Base-by-base conservation (phyloP, 2,113 vertebrate species). In the Pleuronectes platessa region DNA sequence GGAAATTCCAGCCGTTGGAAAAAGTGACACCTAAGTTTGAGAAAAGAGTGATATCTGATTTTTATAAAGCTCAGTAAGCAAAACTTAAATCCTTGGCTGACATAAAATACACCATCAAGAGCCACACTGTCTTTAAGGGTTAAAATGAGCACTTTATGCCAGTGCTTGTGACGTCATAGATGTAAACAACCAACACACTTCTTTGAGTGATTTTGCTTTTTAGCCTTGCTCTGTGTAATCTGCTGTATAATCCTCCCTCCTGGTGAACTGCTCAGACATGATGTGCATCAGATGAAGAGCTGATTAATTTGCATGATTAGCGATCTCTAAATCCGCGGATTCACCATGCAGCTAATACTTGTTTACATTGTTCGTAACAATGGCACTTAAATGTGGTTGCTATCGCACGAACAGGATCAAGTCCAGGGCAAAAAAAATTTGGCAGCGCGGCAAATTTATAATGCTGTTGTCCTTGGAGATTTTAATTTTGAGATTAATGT, bases 251-350 rank as follows among this genome's bases (percentile, higher is more conserved):
- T 92, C 92, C 90, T 68, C 65, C 78, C 76, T 90, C 76, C 40
- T 65, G 80, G 68, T 70, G 51, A 79, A 86, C 81, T 70, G 79
- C 78, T 89, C 89, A 89, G 91, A 88, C 87, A 70, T 88, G 84
- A 81, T 53, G 80, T 88, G 78, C 85, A 89, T 91, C 82, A 88
- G 88, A 88, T 76, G 82, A 61, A 85, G 90, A 91, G 79, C 91
- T 91, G 92, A 93, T 94, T 93, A 93, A 87, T 92, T 89, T 86
- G 89, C 61, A 80, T 82, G 91, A 93, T 92, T 93, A 92, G 79
- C 54, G 74, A 71, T 71, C 79, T 84, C 70, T 78, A 84, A 91
- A 86, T 83, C 90, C 79, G 40, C 27, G 9, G 64, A 54, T 76
- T 78, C 61, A 3, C 60, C 67, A 26, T 15, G 66, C 49, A 70